These are phyloP conservation scores for Mesocricetus auratus DNA, from an alignment of 2,113 vertebrate species.

Conservation along the genomic window DNA sequence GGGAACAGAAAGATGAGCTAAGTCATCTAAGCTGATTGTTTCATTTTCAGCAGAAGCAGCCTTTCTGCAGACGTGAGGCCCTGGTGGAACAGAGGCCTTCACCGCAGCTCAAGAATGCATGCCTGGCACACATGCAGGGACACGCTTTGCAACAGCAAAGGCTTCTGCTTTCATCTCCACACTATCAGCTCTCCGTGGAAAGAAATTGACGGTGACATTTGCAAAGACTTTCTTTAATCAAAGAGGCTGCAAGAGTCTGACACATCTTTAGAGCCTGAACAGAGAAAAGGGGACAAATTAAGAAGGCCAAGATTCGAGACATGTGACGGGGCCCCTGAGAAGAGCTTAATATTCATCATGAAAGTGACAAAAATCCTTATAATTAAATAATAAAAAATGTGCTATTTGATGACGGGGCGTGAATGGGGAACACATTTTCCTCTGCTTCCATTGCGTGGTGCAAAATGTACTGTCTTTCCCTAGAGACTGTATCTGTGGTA, in stretches of 20 bases:
- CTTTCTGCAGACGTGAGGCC: not conserved
- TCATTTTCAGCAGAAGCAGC: not conserved
- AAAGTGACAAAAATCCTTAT: not conserved
- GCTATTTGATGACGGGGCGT: not conserved
- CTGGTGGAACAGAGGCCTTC: accelerated
- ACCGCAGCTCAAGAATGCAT: not conserved
- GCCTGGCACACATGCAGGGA: not conserved
- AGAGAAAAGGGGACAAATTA: not conserved
- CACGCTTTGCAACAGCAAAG: not conserved
- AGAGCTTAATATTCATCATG: not conserved
- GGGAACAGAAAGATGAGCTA: not conserved
- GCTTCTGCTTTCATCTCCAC: not conserved
- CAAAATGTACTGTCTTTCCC: not conserved
- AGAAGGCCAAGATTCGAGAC: not conserved
- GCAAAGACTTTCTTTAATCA: not conserved
- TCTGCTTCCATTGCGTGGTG: not conserved
- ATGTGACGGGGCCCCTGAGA: not conserved
- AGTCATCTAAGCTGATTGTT: accelerated
- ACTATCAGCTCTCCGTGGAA: not conserved
- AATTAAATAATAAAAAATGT: not conserved
- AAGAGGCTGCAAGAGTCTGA: not conserved
- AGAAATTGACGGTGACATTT: not conserved
- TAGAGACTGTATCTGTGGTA: not conserved
- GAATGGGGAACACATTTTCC: not conserved
- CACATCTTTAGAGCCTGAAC: not conserved